These are phyloP conservation scores for Cepaea nemoralis DNA, from an alignment of 1,140 invertebrate genomes.

Conservation along the genomic window DNA sequence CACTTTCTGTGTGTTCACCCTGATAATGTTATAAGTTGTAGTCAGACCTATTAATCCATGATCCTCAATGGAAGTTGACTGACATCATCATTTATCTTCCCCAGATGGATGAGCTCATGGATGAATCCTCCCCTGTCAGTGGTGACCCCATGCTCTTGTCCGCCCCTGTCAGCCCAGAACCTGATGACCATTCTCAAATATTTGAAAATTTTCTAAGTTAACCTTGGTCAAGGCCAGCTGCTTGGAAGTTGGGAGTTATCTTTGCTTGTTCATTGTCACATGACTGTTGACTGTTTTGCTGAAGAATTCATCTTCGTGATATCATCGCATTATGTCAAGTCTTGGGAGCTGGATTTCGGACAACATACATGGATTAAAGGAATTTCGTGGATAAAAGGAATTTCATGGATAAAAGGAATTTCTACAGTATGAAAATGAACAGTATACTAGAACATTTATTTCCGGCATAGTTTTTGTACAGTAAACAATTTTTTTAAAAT, in stretches of 20 bases:
- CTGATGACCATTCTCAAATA: constrained; percentile 44
- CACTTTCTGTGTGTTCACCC: too few relatives aligned
- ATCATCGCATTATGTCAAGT: neutral
- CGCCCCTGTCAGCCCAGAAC: constrained; percentile 57
- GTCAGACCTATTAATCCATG: neutral
- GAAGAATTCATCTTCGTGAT: neutral
- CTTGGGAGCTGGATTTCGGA: neutral
- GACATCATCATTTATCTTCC: neutral
- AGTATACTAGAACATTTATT: too few relatives aligned
- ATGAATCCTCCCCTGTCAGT: constrained; percentile 79
- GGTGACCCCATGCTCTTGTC: constrained; percentile 81
- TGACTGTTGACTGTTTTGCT: neutral
- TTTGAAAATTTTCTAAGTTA: constrained; percentile 4
- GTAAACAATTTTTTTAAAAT: too few relatives aligned
- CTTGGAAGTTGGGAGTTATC: too few relatives aligned
- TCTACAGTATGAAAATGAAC: too few relatives aligned
- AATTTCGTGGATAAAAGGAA: too few relatives aligned
- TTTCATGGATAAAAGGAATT: too few relatives aligned
- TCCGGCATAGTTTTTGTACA: too few relatives aligned
- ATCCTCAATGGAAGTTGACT: too few relatives aligned
- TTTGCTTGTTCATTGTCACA: neutral
- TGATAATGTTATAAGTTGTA: too few relatives aligned
- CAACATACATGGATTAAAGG: too few relatives aligned
- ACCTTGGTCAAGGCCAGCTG: neutral
- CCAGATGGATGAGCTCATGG: constrained; percentile 60